phyloP scores from a whole-genome alignment of 2,797 vertebrate genomes.

The Phylloscopus collybita region DNA sequence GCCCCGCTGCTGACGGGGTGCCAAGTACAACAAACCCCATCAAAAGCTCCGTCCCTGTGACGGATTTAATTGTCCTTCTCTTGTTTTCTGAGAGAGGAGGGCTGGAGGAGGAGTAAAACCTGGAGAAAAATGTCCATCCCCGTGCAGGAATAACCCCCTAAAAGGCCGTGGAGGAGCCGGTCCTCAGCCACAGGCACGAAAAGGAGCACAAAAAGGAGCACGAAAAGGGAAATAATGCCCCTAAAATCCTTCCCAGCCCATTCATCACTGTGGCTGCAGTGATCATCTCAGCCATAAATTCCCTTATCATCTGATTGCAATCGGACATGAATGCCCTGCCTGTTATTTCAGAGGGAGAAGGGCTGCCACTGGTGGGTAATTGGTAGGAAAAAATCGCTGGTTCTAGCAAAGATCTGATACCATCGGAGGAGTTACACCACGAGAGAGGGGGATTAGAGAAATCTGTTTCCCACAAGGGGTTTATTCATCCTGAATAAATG shows the following conservation, averaged over 20 bases:
- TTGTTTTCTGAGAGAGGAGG: background rate
- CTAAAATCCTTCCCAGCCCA: background rate
- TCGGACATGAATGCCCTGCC: constrained; percentile 25
- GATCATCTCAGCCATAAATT: constrained; percentile 50
- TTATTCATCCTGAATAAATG: constrained; percentile 40
- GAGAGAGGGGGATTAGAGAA: constrained; percentile 24
- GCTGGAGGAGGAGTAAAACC: background rate
- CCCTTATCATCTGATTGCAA: constrained; percentile 26
- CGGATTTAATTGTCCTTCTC: background rate
- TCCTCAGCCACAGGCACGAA: background rate
- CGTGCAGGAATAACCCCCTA: background rate
- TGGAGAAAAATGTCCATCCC: background rate
- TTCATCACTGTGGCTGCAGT: background rate
- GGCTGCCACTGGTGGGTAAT: constrained; percentile 20
- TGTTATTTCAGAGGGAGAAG: constrained; percentile 56
- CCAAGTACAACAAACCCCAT: constrained; percentile 8
- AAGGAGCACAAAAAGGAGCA: background rate
- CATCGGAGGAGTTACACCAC: background rate
- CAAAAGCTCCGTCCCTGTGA: background rate
- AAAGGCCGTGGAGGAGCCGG: background rate
- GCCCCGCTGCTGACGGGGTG: background rate
- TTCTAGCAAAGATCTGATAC: constrained; percentile 13
- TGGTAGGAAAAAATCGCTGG: constrained; percentile 41
- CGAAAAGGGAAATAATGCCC: background rate
- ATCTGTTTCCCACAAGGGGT: constrained; percentile 8